Evolutionary conservation across 2,113 vertebrate genomes (phyloP).

Genomic region (Columba janthina): DNA sequence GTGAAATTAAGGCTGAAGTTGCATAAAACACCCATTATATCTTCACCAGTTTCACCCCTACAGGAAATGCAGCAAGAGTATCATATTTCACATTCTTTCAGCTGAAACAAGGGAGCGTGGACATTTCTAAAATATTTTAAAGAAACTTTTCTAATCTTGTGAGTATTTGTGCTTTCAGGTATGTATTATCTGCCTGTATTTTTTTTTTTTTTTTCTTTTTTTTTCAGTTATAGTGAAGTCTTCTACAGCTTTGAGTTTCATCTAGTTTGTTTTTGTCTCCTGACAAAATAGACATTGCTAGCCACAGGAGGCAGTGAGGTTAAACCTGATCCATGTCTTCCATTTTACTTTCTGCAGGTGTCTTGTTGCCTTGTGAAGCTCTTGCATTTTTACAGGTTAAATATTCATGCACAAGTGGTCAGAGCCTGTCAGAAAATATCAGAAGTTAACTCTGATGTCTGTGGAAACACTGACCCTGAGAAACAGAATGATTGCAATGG

Average conservation of each 20-base stretch:
- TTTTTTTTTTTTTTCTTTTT: neutral
- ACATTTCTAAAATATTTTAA: neutral
- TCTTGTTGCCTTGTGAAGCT: slow-evolving; percentile 13
- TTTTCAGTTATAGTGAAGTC: neutral
- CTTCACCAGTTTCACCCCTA: neutral
- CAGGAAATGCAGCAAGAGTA: neutral
- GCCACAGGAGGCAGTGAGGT: neutral
- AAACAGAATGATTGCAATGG: slow-evolving; percentile 48
- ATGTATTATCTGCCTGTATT: neutral
- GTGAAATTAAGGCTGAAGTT: neutral
- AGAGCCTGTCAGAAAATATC: slow-evolving; percentile 33
- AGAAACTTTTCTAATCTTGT: neutral
- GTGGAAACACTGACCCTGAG: slow-evolving; percentile 29
- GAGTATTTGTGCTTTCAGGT: neutral
- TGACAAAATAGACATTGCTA: neutral
- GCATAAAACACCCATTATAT: neutral
- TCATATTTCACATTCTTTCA: neutral
- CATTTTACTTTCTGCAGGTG: slow-evolving; percentile 3
- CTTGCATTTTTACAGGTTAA: slow-evolving; percentile 59
- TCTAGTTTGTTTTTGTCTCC: neutral
- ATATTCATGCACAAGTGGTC: slow-evolving; percentile 40
- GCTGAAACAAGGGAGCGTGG: neutral
- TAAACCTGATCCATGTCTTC: neutral
- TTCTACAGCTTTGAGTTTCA: neutral
- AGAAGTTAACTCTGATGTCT: slow-evolving; percentile 44